Evolutionary conservation across 1,140 invertebrate genomes (phyloP).

Genomic region (Ganaspis sp.): DNA sequence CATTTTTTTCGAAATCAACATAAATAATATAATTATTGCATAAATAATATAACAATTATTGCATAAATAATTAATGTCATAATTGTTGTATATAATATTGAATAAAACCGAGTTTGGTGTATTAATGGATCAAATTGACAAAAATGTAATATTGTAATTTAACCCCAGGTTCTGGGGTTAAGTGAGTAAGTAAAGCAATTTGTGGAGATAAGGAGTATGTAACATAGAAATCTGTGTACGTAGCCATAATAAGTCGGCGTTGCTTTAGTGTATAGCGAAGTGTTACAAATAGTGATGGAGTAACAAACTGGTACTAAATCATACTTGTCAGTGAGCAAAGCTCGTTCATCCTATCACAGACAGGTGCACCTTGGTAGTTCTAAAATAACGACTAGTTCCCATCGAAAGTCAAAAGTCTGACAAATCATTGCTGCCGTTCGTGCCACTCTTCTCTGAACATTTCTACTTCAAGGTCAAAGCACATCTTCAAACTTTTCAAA

Average conservation of each 20-base stretch:
- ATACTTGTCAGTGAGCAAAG: constrained; percentile 61
- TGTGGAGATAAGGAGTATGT: constrained; percentile 41
- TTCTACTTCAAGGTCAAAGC: background rate
- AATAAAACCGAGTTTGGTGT: too few species aligned
- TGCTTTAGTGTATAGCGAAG: constrained; percentile 42
- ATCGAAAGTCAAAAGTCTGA: constrained; percentile 23
- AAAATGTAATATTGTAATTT: background rate
- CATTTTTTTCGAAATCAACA: too few species aligned
- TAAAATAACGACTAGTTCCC: constrained; percentile 36
- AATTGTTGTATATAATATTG: too few species aligned
- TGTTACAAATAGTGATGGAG: constrained; percentile 59
- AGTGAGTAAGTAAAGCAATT: constrained; percentile 20
- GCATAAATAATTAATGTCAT: too few species aligned
- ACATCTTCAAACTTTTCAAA: background rate
- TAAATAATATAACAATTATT: too few species aligned
- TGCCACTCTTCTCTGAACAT: background rate
- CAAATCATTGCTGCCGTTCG: constrained; percentile 38
- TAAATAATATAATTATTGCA: too few species aligned
- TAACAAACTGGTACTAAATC: constrained; percentile 71
- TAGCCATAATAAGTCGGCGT: constrained; percentile 53
- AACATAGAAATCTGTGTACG: constrained; percentile 49
- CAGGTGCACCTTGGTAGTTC: constrained; percentile 48
- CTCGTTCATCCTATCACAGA: constrained; percentile 52
- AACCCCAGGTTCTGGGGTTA: background rate
- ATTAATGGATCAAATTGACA: background rate